Evolutionary conservation across 1,140 invertebrate species (phyloP).

Genomic region (Phortica variegata): DNA sequence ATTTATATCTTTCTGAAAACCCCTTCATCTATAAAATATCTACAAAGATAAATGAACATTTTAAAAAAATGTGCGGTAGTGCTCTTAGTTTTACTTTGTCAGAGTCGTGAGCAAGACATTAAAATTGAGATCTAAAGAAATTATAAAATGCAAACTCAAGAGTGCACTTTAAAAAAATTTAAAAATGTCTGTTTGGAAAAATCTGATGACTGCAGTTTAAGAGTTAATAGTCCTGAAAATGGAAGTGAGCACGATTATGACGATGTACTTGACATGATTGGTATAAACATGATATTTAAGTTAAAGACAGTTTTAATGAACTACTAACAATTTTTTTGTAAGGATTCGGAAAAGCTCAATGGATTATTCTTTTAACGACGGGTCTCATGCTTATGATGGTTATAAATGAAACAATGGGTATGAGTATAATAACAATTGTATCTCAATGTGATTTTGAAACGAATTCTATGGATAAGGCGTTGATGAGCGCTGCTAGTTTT

Average conservation of each 20-base stretch:
- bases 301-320: background rate
- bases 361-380: slow-evolving; percentile 34
- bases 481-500: slow-evolving; percentile 49
- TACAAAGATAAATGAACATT: no score
- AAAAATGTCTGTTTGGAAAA: no score
- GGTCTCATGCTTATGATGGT: slow-evolving; percentile 49
- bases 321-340: background rate
- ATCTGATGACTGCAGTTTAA: no score
- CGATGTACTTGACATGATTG: slow-evolving; percentile 33
- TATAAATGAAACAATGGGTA: slow-evolving; percentile 51
- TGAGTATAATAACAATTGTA: slow-evolving; percentile 51
- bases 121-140: no score
- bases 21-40: no score
- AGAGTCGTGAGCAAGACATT: no score
- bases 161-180: no score
- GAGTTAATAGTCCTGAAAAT: no score
- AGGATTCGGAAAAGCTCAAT: slow-evolving; percentile 44
- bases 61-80: no score
- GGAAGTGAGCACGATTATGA: slow-evolving; percentile 34
- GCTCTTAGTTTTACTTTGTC: no score
- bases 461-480: slow-evolving; percentile 47
- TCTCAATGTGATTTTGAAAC: slow-evolving; percentile 57
- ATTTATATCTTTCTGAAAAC: no score
- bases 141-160: no score
- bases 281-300: slow-evolving; percentile 15